Percentiles rank a stretch among this genome's conserved stretches.
These are phyloP conservation scores for Dichetophora obliterata DNA, from an alignment of 2,888 invertebrate genomes.

Conservation along the genomic window DNA sequence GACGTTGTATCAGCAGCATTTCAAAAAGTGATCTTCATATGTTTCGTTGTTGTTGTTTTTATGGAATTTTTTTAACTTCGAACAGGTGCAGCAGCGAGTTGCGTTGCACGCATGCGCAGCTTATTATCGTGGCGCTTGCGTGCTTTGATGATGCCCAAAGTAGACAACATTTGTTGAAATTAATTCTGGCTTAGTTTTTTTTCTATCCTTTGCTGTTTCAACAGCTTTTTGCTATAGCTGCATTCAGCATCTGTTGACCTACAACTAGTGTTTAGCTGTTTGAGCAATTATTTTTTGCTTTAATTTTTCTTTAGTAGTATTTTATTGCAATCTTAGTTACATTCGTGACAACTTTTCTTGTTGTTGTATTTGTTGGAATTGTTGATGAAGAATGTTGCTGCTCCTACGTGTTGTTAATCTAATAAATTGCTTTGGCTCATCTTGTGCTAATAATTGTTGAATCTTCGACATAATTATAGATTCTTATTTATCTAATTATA, in stretches of 20 bases:
- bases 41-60: constrained; percentile 1
- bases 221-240: background rate
- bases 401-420: background rate
- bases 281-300: constrained; percentile 8
- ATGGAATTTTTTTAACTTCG: background rate
- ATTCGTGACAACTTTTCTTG: background rate
- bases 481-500: too few species aligned
- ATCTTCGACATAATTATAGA: too few species aligned
- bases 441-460: background rate
- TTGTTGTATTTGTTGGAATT: background rate
- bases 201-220: background rate
- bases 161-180: constrained; percentile 48
- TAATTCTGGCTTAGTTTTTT: background rate
- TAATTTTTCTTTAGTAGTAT: background rate
- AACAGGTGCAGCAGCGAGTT: constrained; percentile 42
- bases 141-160: constrained; percentile 43
- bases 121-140: constrained; percentile 24
- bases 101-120: background rate
- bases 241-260: constrained; percentile 7
- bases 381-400: background rate
- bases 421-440: background rate
- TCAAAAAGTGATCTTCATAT: too few species aligned
- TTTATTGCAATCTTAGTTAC: background rate
- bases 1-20: constrained; percentile 14
- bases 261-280: constrained; percentile 10